Evolutionary conservation across 2,113 vertebrate genomes (phyloP).

Genomic region (Gorilla gorilla): DNA sequence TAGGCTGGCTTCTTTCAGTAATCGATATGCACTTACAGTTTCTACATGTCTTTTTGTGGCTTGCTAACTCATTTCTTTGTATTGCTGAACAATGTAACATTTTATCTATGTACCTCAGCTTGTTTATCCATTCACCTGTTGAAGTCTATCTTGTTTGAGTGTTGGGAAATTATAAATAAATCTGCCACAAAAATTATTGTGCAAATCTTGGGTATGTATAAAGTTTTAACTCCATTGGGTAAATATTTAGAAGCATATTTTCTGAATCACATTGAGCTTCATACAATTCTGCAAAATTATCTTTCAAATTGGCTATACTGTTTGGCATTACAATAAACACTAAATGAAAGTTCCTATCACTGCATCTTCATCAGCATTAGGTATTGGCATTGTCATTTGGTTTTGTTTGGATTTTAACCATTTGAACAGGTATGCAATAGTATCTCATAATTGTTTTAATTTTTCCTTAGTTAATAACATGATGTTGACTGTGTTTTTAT

Average conservation of each 20-base stretch:
- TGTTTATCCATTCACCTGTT: background rate
- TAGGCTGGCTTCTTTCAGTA: background rate
- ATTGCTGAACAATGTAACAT: background rate
- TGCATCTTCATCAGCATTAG: background rate
- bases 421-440: background rate
- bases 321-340: background rate
- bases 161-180: background rate
- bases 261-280: background rate
- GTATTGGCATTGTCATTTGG: background rate
- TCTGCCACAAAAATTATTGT: background rate
- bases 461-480: background rate
- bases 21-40: too few relatives aligned
- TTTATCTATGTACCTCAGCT: background rate
- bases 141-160: background rate
- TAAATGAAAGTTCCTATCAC: background rate
- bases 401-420: background rate
- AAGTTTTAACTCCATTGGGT: background rate
- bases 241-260: background rate
- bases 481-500: background rate
- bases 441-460: background rate
- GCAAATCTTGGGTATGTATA: too few relatives aligned
- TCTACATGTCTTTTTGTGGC: background rate
- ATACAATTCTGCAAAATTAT: background rate
- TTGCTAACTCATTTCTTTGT: background rate
- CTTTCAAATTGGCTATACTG: background rate